Evolutionary conservation across 2,888 invertebrate genomes (phyloP).

Genomic region (Clistopyga incitator): DNA sequence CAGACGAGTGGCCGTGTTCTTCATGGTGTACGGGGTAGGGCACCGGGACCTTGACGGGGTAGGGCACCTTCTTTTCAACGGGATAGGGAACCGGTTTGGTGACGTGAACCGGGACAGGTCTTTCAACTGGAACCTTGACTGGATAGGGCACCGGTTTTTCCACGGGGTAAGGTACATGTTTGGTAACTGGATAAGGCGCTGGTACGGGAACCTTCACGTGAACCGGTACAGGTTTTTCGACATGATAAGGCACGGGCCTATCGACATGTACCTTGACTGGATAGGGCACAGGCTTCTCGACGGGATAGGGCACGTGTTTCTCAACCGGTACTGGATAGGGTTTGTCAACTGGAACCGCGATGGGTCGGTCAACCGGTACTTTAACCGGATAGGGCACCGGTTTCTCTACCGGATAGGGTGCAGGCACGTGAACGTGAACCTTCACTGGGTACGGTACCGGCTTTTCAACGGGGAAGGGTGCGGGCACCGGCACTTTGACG

Average conservation of each 20-base stretch:
- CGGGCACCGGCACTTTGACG: conserved; percentile 81
- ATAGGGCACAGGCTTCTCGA: conserved; percentile 85
- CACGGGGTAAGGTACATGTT: conserved; percentile 79
- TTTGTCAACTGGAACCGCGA: conserved; percentile 89
- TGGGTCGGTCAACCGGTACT: conserved; percentile 89
- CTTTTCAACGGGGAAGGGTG: conserved; percentile 85
- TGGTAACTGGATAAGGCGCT: conserved; percentile 79
- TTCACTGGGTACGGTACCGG: conserved; percentile 89
- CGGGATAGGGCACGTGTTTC: conserved; percentile 88
- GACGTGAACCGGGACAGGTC: conserved; percentile 80
- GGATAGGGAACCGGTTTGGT: conserved; percentile 79
- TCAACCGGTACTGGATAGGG: conserved; percentile 90
- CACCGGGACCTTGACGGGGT: conserved; percentile 89
- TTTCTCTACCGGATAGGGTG: conserved; percentile 91
- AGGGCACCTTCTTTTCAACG: conserved; percentile 87
- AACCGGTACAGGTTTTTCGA: conserved; percentile 92
- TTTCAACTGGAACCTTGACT: conserved; percentile 86
- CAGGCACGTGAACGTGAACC: conserved; percentile 90
- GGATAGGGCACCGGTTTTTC: conserved; percentile 89
- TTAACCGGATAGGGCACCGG: conserved; percentile 90
- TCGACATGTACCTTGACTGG: conserved; percentile 83
- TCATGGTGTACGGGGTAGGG: conserved; percentile 87
- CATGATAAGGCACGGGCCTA: conserved; percentile 90
- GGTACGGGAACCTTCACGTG: conserved; percentile 86
- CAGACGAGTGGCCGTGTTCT: conserved; percentile 66